Evolutionary conservation across 2,888 invertebrate genomes (phyloP), one percentile per base, ranked within the genome.

Genomic region (Tenthredo livida): DNA sequence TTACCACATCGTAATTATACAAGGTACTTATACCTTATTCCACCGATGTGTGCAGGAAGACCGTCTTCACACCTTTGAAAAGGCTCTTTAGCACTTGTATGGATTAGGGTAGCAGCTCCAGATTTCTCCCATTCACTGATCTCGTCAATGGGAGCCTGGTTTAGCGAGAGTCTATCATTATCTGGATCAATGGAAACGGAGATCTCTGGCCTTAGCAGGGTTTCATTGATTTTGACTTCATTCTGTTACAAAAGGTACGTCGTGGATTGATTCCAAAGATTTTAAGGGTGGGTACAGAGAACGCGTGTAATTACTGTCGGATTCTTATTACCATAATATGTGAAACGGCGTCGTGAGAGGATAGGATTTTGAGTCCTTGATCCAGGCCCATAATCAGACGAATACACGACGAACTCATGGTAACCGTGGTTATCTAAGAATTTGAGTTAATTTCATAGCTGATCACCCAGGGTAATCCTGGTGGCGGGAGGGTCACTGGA

Each of bases 361-460:
- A n/a, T 54, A 29, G 29, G n/a, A 33, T 12, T 67, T 50, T 29
- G 83, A 15, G 83, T 47, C 25, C 9, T 67, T 65, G 54, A 70
- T 83, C 65, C 65, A 43, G 29, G 43, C 21, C n/a, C 25, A 29
- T 73, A 61, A 85, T 84, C 84, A 84, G 58, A 21, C 65, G 15
- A 73, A 17, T 25, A 25, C 85, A 65, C 72, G 83, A 84, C 17
- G 85, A 61, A 67, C 72, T 5, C 7, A 65, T 67, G 84, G 54
- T 75, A 83, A 85, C 84, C 82, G 85, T 84, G 83, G 85, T 61
- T 86, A 72, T 85, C 85, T 84, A 87, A 88, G 86, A 90, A 87
- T 88, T 88, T 88, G 90, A 93, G 92, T 92, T 93, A 93, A 93
- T 93, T 93, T 93, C 93, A 93, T 93, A 93, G 93, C 91, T 93